Base-by-base conservation (phyloP, 2,113 vertebrate species). In the Rousettus leschenaultii region DNA sequence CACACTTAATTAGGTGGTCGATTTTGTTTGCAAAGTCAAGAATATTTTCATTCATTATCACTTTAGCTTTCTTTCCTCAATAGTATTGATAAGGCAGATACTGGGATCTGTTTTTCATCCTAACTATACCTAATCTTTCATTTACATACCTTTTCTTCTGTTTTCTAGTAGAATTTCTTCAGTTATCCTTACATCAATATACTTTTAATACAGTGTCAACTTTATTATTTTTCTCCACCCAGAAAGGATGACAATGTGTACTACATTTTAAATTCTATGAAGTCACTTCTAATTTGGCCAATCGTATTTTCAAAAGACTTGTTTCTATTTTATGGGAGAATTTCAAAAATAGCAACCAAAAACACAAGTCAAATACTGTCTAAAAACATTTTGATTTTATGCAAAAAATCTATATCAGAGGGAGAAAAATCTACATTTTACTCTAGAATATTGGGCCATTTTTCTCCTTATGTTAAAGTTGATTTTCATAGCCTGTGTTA, bases 31-130 rank as follows among this genome's bases (percentile, higher is more conserved):
- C 57, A 74, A 73, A 55, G 43, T 84, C 38, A 86, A 38, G 19
- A 71, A 73, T 88, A 59, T 45, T 91, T 91, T 93, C 45, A 68
- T 71, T 79, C 79, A 59, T 66, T 93, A 78, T 82, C 93, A 48
- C 48, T 77, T 87, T 55, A 66, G 45, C 19, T 83, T 90, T 89
- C 24, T 10, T 77, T 87, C n/a, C 61, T 95, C n/a, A 35, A n/a
- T 65, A 78, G 24, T 33, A 93, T 30, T 65, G 73, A 59, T 65
- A 66, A 91, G 55, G 61, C n/a, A 55, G 24, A 95, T 59, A 9
- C 61, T 91, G 11, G 18, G 5, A 16, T 61, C 38, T 92, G 28
- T 94, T 96, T 86, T 89, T 75, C 38, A 21, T 43, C 33, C 26
- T 89, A 59, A 14, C 24, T 74, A 24, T 77, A 93, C 33, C 87